Base-by-base conservation (phyloP, 2,888 invertebrate species). In the Papilio elwesi region DNA sequence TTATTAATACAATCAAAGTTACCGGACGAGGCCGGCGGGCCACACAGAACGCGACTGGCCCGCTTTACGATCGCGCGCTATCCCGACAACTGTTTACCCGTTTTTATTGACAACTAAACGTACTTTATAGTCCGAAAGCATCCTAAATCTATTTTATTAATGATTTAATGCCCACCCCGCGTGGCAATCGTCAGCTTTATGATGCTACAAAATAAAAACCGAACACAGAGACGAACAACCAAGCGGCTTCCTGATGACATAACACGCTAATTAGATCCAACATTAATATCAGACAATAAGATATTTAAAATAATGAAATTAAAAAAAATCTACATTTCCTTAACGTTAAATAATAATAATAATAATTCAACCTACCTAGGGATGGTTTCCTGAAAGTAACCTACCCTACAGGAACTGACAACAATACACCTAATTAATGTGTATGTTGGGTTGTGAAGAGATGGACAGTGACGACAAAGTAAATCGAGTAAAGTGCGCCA, bases 41-140 rank as follows among this genome's bases (percentile, higher is more conserved):
- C 89, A 88, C 86, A 83, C 84, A 83, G 77, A 74, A 78, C 68
- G 85, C 84, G 83, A 77, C 79, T 78, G 78, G 52, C 47, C n/a
- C 73, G 67, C 77, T 87, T 87, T 84, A 89, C 84, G 87, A 87
- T 77, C 80, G 78, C 75, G 79, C 75, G 77, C 77, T 74, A 78
- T 74, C 80, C 78, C 81, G 76, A 82, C 86, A 84, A 84, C 85
- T 83, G 84, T 88, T 88, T 84, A 87, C 84, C 81, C 81, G 78
- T 81, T 81, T 88, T 89, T 89, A 89, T 88, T 82, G 89, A 86
- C 86, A 84, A 85, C 84, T 84, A 85, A 86, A 86, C 82, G 80
- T 78, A 82, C 78, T 89, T 89, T 87, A 89, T 79, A 77, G 83
- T 84, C 81, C 75, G 75, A 72, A 78, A 81, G 78, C 81, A 78